A percentile compares a stretch with the other conserved stretches of the same genome.
Conservation (phyloP, 2,888 invertebrate genomes). For the Dryobotodes eremita region DNA sequence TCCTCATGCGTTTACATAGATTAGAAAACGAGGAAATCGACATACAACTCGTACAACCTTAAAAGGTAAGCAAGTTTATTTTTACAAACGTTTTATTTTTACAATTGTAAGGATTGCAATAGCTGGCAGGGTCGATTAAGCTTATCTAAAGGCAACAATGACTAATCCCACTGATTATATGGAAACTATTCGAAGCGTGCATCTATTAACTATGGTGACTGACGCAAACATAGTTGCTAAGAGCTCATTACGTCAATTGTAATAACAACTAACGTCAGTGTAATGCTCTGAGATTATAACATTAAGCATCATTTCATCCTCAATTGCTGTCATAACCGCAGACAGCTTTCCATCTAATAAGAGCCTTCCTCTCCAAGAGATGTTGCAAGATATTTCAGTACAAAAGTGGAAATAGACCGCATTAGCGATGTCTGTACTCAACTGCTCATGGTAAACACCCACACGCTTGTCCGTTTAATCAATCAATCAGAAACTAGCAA, state of each 20-base stretch:
- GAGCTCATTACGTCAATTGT: slow-evolving; percentile 57
- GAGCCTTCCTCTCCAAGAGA: slow-evolving; percentile 43
- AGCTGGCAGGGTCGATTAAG: slow-evolving; percentile 19
- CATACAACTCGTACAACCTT: slow-evolving; percentile 56
- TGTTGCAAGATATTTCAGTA: slow-evolving; percentile 60
- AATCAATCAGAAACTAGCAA: slow-evolving; percentile 76
- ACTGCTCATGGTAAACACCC: slow-evolving; percentile 74
- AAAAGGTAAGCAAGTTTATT: slow-evolving; percentile 61
- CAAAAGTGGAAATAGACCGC: slow-evolving; percentile 73
- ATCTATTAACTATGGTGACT: slow-evolving; percentile 46
- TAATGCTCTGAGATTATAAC: slow-evolving; percentile 48
- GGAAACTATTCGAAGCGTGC: slow-evolving; percentile 50
- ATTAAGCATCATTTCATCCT: slow-evolving; percentile 48
- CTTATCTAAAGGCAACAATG: slow-evolving; percentile 59
- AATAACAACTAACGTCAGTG: slow-evolving; percentile 46
- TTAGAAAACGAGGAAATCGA: slow-evolving; percentile 58
- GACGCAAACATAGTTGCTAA: slow-evolving; percentile 48
- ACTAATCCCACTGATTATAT: slow-evolving; percentile 59
- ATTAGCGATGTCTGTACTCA: slow-evolving; percentile 67
- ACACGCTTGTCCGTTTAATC: slow-evolving; percentile 73
- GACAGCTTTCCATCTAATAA: slow-evolving; percentile 45
- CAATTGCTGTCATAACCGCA: slow-evolving; percentile 43
- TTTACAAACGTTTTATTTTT: slow-evolving; percentile 53
- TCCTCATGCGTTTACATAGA: slow-evolving; percentile 55
- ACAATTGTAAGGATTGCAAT: slow-evolving; percentile 34